phyloP scores from a whole-genome alignment of 1,140 invertebrate species.

The Bemisia tabaci region DNA sequence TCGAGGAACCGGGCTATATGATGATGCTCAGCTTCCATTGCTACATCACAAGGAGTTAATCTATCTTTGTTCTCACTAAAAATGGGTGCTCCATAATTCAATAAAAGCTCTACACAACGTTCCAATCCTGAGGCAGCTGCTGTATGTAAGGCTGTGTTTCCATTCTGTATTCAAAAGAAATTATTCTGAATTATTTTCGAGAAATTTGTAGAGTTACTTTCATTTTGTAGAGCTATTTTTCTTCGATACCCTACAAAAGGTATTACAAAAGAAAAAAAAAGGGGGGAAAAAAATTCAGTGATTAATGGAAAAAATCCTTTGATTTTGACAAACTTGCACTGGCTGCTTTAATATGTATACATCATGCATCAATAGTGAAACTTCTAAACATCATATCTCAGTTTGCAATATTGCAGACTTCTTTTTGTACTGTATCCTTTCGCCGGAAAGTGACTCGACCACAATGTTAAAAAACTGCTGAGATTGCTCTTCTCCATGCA shows the following conservation, averaged over 20 bases:
- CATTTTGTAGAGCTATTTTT: background rate
- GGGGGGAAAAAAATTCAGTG: no score
- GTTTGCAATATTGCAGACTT: no score
- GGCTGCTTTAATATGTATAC: no score
- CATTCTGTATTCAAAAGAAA: slow-evolving; percentile 33
- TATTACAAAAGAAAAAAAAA: background rate
- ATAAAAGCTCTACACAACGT: slow-evolving; percentile 45
- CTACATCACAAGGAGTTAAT: slow-evolving; percentile 49
- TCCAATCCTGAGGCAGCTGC: slow-evolving; percentile 48
- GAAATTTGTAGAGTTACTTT: background rate
- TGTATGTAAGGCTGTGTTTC: slow-evolving; percentile 51
- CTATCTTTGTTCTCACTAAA: slow-evolving; percentile 48
- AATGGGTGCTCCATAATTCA: slow-evolving; percentile 43
- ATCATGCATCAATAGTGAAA: no score
- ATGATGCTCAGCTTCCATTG: slow-evolving; percentile 41
- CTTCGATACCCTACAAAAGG: background rate
- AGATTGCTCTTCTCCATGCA: no score
- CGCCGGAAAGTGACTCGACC: no score
- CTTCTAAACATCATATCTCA: no score
- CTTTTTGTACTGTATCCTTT: no score
- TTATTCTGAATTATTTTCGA: slow-evolving; percentile 1
- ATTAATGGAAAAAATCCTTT: no score
- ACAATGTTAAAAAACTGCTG: no score
- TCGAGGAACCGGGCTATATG: slow-evolving; percentile 50
- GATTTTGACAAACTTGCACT: no score